Base-by-base conservation (phyloP, 2,797 vertebrate species). In the Neoniphon sammara region DNA sequence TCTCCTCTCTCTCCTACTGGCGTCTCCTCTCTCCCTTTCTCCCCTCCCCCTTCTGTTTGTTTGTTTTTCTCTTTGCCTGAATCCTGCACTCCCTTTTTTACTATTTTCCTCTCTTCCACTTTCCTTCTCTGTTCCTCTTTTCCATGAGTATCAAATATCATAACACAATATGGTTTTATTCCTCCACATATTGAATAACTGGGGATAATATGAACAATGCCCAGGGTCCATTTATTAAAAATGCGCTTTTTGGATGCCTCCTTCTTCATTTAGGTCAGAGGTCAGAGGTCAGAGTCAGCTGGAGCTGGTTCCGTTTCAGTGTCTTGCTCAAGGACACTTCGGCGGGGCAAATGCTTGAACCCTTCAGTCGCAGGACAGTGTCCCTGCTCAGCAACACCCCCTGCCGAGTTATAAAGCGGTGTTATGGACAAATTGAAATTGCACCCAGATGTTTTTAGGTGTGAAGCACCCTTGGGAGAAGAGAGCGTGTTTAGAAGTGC, bases 131-230 rank as follows among this genome's bases (percentile, higher is more conserved):
- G 2, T 25, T 42, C 25, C 10, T 58, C 18, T 0, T 30, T 1
- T 21, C 6, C 5, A 21, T 47, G 44, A 57, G 18, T 61, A 58
- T 63, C 36, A 72, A 21, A 54, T 72, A 56, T 61, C 21, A 57
- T n/a, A n/a, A n/a, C n/a, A n/a, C n/a, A n/a, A n/a, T n/a, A n/a
- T n/a, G n/a, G n/a, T 76, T 63, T 53, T 56, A 70, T 80, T 25
- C 55, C n/a, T 53, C 2, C 23, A 36, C 27, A 7, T 81, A 81
- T 69, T 59, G 15, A 78, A 58, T 84, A 49, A 39, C 20, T 25
- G n/a, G 20, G 30, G 20, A 59, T 66, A 67, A 60, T 70, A 70
- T 60, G 46, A 78, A 63, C 53, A 54, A 66, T 11, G 57, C 62
- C 14, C 34, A 36, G 47, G 46, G 21, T 44, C 9, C 23, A 56